Conservation (phyloP, 2,113 vertebrate genomes). For the Podarcis muralis region DNA sequence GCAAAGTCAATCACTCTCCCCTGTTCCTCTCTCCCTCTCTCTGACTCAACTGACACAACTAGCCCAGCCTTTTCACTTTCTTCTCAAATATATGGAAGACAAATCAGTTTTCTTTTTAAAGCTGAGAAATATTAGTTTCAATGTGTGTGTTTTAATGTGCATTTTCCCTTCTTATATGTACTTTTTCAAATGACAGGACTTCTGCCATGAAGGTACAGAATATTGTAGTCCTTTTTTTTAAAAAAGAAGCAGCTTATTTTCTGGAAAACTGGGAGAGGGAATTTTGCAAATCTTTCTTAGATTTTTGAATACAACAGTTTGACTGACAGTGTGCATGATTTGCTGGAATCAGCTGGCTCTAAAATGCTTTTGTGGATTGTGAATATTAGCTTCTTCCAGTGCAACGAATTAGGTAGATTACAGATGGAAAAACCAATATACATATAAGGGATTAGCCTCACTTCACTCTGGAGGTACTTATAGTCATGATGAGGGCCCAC, state of each 20-base stretch:
- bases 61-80: too few species aligned
- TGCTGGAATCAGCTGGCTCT: background rate
- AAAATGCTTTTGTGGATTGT: background rate
- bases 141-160: too few species aligned
- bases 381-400: background rate
- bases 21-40: too few species aligned
- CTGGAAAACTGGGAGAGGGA: background rate
- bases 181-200: background rate
- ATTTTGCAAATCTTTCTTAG: background rate
- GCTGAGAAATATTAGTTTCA: too few species aligned
- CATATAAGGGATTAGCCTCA: background rate
- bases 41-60: too few species aligned
- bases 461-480: background rate
- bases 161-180: background rate
- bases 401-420: conserved; percentile 8
- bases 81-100: too few species aligned
- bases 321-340: background rate
- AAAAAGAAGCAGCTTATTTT: background rate
- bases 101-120: too few species aligned
- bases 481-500: background rate
- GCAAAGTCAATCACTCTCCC: too few species aligned
- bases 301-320: background rate
- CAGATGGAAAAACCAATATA: background rate
- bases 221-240: background rate
- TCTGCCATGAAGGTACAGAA: background rate